Base-by-base conservation (phyloP, 2,888 invertebrate species). In the Orchesellides sinensis region DNA sequence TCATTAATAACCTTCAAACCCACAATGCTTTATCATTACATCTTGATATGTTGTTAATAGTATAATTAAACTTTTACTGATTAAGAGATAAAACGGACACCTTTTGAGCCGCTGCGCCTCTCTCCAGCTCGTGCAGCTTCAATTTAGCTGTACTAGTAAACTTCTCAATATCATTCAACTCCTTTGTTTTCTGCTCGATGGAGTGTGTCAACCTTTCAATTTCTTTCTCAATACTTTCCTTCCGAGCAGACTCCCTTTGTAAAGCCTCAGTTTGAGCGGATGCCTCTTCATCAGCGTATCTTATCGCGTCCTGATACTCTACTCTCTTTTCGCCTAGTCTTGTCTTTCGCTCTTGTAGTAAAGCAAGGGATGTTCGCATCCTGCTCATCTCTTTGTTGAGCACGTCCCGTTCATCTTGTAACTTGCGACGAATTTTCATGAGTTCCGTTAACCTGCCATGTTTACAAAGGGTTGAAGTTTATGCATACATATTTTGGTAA, bases 201-300 rank as follows among this genome's bases (percentile, higher is more conserved):
- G 79, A 54, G n/a, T 56, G 17, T 1, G 56, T 52, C 4, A 84
- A 63, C 21, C 79, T 54, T 5, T 68, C 68, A 17, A 84, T 86
- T 3, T 73, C 75, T 2, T 32, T 45, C 17, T 80, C 75, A 25
- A 88, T 65, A 1, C 40, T 19, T 35, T 85, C 73, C 45, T 86
- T 87, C 17, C 88, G 19, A 10, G 65, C 47, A 6, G 83, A 74
- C 69, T 87, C 86, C 23, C 86, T 69, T n/a, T 65, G 29, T 63
- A 86, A 80, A 0, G 84, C 85, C 21, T 86, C 84, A n/a, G 27
- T 56, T 59, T 87, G 86, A 14, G 83, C 69, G 3, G 72, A 79
- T 8, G 69, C 75, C 45, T 83, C 86, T 45, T 88, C 88, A 23
- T 83, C 65, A 17, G 82, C 75, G 32, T 84, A 77, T 14, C 75